A percentile compares a stretch with the other conserved stretches of the same genome.
Conservation (phyloP, 2,888 invertebrate genomes). For the Enchytraeus crypticus region DNA sequence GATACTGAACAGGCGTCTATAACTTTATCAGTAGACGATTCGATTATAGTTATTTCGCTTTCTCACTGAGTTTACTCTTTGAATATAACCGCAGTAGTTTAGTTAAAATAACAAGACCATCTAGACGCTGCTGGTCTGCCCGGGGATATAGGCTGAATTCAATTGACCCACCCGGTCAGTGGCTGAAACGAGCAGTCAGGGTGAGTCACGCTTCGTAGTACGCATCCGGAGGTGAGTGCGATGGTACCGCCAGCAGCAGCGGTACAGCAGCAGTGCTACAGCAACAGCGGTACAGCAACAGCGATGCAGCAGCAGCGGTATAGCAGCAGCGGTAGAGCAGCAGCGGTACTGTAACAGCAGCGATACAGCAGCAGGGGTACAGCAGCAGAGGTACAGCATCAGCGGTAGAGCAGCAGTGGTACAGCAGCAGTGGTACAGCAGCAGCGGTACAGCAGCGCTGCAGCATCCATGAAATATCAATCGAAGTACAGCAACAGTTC, state of each 20-base stretch:
- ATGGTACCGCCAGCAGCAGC: not conserved
- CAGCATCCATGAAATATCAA: not conserved
- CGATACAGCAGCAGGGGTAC: not conserved
- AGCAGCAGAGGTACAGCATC: not conserved
- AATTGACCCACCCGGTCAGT: too few relatives aligned
- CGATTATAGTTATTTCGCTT: too few relatives aligned
- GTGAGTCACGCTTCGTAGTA: too few relatives aligned
- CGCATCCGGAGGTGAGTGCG: too few relatives aligned
- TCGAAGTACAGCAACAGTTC: not conserved
- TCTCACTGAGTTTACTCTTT: too few relatives aligned
- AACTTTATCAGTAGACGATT: too few relatives aligned
- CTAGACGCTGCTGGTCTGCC: too few relatives aligned
- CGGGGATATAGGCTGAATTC: too few relatives aligned
- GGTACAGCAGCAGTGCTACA: not conserved
- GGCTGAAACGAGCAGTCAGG: too few relatives aligned
- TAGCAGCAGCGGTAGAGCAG: not conserved
- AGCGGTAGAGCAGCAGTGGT: not conserved
- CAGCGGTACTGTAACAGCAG: not conserved
- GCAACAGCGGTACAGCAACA: not conserved
- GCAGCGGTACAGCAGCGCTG: not conserved
- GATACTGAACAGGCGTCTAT: too few relatives aligned
- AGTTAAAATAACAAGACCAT: too few relatives aligned
- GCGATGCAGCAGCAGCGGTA: not conserved
- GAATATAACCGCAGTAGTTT: too few relatives aligned
- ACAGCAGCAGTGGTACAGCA: not conserved